phyloP scores from a whole-genome alignment of 2,113 vertebrate species.

The Osmerus eperlanus region DNA sequence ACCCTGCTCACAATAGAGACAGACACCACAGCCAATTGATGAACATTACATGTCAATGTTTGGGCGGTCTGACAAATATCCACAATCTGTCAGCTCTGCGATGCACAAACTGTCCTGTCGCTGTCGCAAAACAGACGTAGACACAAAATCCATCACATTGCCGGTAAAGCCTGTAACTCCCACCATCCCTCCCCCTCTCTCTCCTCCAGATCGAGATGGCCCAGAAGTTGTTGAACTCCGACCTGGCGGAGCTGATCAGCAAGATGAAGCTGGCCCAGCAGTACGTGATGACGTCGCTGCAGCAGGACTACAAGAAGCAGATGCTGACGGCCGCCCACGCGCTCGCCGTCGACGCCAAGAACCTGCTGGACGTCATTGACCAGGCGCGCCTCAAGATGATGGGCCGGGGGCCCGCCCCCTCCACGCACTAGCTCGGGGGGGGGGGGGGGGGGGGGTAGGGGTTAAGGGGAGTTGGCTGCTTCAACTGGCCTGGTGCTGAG shows the following conservation, averaged over 20 bases:
- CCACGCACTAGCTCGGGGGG: slow-evolving; percentile 66
- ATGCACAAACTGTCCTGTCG: too few relatives aligned
- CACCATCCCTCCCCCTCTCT: slow-evolving; percentile 74
- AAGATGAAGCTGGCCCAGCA: slow-evolving; percentile 99
- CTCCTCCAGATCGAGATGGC: slow-evolving; percentile 98
- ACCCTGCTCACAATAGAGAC: too few relatives aligned
- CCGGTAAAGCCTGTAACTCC: too few relatives aligned
- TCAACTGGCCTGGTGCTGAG: too few relatives aligned
- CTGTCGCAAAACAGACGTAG: too few relatives aligned
- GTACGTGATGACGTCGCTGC: slow-evolving; percentile 89
- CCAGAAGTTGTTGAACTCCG: slow-evolving; percentile 95
- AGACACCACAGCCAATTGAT: neutral
- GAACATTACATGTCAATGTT: too few relatives aligned
- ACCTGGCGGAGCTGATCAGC: slow-evolving; percentile 91
- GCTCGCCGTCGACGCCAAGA: slow-evolving; percentile 95
- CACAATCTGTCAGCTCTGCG: too few relatives aligned
- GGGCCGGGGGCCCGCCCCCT: slow-evolving; percentile 64
- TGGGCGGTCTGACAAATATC: too few relatives aligned
- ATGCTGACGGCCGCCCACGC: slow-evolving; percentile 97
- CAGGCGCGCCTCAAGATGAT: slow-evolving; percentile 91
- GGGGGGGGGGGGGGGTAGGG: neutral
- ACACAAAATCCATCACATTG: too few relatives aligned
- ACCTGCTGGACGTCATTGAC: slow-evolving; percentile 94
- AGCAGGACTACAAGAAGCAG: slow-evolving; percentile 98
- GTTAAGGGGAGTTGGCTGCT: too few relatives aligned